Evolutionary conservation across 2,113 vertebrate species (phyloP), one percentile per base, ranked within the genome.

Genomic region (Forbesichthys papilliferus): DNA sequence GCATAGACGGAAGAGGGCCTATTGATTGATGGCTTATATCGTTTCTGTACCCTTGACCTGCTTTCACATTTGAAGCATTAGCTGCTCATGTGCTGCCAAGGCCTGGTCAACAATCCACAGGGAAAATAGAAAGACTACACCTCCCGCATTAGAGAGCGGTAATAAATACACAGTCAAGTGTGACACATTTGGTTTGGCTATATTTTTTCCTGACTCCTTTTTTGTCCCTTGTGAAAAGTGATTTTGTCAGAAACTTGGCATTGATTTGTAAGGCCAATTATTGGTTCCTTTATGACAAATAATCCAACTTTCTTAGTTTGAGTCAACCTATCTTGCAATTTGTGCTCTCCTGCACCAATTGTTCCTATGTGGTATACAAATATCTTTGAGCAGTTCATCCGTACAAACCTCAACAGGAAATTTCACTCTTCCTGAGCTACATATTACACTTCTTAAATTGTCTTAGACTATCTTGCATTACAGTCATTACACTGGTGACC

Each of bases 21-120:
- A 48, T 63, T 53, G 51, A 81, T 70, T 63, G 48, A 62, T 77
- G 42, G n/a, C 47, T 69, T 48, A 11, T 66, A 68, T 66, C 48
- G 13, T 67, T 78, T 42, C 61, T 69, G 52, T 68, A 11, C 69
- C 63, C 77, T 72, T 77, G 74, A 75, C 77, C 74, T 75, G 69
- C 34, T 85, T 82, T 68, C 65, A 46, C 9, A 33, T 48, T 36
- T 57, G 59, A 54, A 55, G 59, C 55, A 74, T 79, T 63, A 54
- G 60, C 71, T 27, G 33, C 52, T 75, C 51, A 66, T 77, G 42
- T 62, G 53, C 55, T 79, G 61, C 64, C 76, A 71, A 33, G 16
- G 27, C 46, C 74, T 68, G 68, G 20, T 46, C 55, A 59, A 12
- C 10, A 61, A 18, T 33, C 54, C 66, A 42, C 11, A 12, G 65